Percentiles rank a stretch among this genome's conserved stretches.
Conservation (phyloP, 2,797 vertebrate genomes). For the Neopelma chrysocephalum region DNA sequence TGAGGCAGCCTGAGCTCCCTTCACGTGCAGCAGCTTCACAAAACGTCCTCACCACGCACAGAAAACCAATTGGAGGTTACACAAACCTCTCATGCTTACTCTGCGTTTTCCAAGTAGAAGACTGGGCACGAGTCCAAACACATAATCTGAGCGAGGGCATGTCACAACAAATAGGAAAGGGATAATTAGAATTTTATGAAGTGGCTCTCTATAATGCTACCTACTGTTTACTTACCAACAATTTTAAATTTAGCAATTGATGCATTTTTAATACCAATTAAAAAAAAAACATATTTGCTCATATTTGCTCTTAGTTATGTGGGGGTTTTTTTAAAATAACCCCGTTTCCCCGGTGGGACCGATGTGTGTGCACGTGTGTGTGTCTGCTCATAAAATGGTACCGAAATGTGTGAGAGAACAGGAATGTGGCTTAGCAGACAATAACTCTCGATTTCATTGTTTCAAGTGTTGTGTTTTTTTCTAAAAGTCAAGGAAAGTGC, state of each 20-base stretch:
- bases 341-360: background rate
- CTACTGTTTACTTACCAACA: conserved; percentile 20
- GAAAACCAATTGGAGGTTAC: background rate
- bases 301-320: background rate
- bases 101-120: background rate
- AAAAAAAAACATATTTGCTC: background rate
- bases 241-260: conserved; percentile 20
- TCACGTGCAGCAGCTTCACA: background rate
- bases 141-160: background rate
- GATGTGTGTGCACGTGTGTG: background rate
- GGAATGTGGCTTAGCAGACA: conserved; percentile 16
- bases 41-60: background rate
- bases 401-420: background rate
- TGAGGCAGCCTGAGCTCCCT: background rate
- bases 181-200: conserved; percentile 50
- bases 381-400: background rate
- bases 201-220: conserved; percentile 8
- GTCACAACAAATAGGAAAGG: conserved; percentile 27
- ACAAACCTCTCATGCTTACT: conserved; percentile 5
- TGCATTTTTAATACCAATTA: background rate
- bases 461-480: background rate
- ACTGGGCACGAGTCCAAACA: conserved; percentile 33
- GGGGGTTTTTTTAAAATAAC: background rate
- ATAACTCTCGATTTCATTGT: background rate
- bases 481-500: background rate